Base-by-base conservation (phyloP, 2,888 invertebrate species). In the Branchellion lobata region DNA sequence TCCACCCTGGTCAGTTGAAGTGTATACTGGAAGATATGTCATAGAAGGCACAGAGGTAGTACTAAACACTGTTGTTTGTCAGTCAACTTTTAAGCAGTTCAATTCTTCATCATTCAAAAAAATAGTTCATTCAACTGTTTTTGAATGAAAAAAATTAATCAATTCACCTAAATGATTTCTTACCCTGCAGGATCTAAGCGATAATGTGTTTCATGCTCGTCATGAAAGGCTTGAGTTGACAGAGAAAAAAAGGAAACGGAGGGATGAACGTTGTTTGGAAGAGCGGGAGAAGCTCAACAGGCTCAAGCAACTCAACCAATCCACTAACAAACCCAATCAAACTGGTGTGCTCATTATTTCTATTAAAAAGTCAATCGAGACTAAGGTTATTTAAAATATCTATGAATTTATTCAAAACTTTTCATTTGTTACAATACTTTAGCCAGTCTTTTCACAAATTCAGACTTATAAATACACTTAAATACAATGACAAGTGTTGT, bases 1-100 rank as follows among this genome's bases (percentile, higher is more conserved):
- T 14, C 77, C 77, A 14, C 14, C 31, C 24, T 77, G 77, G 77
- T 34, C 53, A 34, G 57, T 61, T 1, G 21, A 36, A 21, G n/a
- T 65, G 29, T 77, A 34, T 33, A 34, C 77, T 1, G 65, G 77
- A 33, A 77, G 57, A 33, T 77, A 77, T 34, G 53, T 77, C 31
- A 77, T 77, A n/a, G 77, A 77, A 57, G 77, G 77, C n/a, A 77
- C 77, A 2, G 77, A 77, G 77, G 77, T 77, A 8, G 33, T 18
- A 47, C n/a, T n/a, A n/a, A n/a, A n/a, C n/a, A n/a, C n/a, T n/a
- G n/a, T n/a, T n/a, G n/a, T n/a, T n/a, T n/a, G n/a, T n/a, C n/a
- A n/a, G n/a, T n/a, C n/a, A n/a, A n/a, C n/a, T n/a, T n/a, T n/a
- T n/a, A n/a, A n/a, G n/a, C n/a, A n/a, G n/a, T n/a, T n/a, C n/a